Evolutionary conservation across 2,888 invertebrate genomes (phyloP).

Genomic region (Palloptera scutellata): DNA sequence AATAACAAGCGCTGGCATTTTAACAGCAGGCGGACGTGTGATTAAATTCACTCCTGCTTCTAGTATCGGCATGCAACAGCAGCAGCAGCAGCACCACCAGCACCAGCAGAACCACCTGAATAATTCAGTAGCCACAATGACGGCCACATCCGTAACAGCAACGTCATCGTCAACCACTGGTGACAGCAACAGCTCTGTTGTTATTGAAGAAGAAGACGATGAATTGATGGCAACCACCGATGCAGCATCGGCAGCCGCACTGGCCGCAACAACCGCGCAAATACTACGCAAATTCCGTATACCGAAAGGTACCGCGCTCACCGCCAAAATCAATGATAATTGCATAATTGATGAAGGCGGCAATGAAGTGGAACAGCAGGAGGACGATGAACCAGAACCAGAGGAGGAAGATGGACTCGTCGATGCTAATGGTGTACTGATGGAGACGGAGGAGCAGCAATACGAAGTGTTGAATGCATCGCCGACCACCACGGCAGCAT

Average conservation of each 20-base stretch:
- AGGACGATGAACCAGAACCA: slow-evolving; percentile 26
- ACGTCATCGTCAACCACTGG: slow-evolving; percentile 39
- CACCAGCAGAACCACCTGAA: slow-evolving; percentile 29
- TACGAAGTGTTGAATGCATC: slow-evolving; percentile 7
- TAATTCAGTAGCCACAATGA: slow-evolving; percentile 28
- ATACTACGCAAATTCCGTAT: slow-evolving; percentile 60
- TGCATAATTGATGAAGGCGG: slow-evolving; percentile 19
- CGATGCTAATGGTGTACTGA: slow-evolving; percentile 19
- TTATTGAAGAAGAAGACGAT: slow-evolving; percentile 46
- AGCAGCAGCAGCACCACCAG: slow-evolving; percentile 26
- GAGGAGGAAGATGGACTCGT: slow-evolving; percentile 22
- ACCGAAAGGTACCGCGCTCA: slow-evolving; percentile 58
- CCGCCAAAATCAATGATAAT: slow-evolving; percentile 44
- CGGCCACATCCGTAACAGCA: slow-evolving; percentile 3
- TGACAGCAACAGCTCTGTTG: slow-evolving; percentile 34
- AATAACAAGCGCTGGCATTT: slow-evolving; percentile 11
- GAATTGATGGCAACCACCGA: slow-evolving; percentile 25
- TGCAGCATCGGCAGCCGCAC: background rate
- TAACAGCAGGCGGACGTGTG: slow-evolving; percentile 12
- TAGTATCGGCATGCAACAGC: slow-evolving; percentile 9
- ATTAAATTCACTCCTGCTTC: slow-evolving; percentile 15
- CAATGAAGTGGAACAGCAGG: slow-evolving; percentile 27
- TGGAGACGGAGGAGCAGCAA: slow-evolving; percentile 17
- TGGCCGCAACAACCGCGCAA: slow-evolving; percentile 55
- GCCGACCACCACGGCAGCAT: slow-evolving; percentile 14